A percentile compares a stretch with the other conserved stretches of the same genome.
These are phyloP conservation scores for Phylloscopus trochiloides DNA, from an alignment of 2,113 vertebrate species.

Conservation along the genomic window DNA sequence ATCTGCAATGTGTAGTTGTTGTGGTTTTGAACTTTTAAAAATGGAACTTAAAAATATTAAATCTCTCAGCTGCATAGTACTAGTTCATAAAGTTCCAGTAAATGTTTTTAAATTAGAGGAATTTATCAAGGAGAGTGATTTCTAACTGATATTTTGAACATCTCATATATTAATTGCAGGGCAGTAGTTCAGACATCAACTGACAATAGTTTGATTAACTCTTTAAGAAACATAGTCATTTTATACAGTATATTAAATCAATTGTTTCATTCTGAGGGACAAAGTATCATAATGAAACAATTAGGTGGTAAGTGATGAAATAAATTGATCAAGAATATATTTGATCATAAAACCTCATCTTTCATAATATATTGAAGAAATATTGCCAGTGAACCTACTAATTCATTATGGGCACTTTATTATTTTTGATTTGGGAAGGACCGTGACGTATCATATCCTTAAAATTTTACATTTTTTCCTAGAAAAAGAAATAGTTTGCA, in stretches of 20 bases:
- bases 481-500: not conserved
- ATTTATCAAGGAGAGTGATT: conserved; percentile 31
- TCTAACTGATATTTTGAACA: conserved; percentile 9
- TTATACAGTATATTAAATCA: conserved; percentile 16
- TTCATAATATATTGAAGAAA: not conserved
- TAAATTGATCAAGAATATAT: conserved; percentile 4
- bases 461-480: not conserved
- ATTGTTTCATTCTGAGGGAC: not conserved
- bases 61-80: not conserved
- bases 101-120: not conserved
- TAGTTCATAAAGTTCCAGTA: not conserved
- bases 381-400: not conserved
- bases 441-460: accelerated
- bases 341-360: not conserved
- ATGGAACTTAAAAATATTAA: not conserved
- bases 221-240: conserved; percentile 4
- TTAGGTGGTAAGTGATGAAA: not conserved
- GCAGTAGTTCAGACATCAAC: conserved; percentile 1
- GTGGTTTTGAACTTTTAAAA: not conserved
- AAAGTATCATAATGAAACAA: conserved; percentile 31
- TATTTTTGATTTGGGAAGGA: not conserved
- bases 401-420: not conserved
- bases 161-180: conserved; percentile 4
- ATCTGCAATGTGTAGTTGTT: not conserved
- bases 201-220: conserved; percentile 45